Conservation (phyloP, 2,797 vertebrate genomes). For the Hypotaenidia philippensis region DNA sequence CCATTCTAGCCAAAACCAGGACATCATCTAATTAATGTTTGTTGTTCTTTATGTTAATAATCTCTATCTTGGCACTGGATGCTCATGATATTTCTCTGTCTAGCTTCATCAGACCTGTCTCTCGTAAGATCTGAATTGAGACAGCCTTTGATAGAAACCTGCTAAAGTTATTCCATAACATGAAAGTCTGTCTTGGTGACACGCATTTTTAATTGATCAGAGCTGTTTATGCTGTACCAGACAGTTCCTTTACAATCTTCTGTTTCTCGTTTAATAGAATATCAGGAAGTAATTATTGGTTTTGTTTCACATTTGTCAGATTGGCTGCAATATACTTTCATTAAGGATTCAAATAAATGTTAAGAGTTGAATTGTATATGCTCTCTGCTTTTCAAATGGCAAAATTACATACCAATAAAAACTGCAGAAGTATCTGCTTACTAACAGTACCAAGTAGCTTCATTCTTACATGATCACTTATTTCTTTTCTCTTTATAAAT, state of each 20-base stretch:
- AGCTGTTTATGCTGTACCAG: background rate
- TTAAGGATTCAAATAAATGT: background rate
- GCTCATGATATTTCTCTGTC: background rate
- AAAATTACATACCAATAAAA: background rate
- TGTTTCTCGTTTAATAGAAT: background rate
- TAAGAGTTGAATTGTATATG: background rate
- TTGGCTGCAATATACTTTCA: background rate
- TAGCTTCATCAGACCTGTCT: slow-evolving; percentile 9
- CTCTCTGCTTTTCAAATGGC: background rate
- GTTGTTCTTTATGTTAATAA: slow-evolving; percentile 4
- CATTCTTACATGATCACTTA: background rate
- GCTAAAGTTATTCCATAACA: background rate
- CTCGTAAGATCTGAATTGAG: slow-evolving; percentile 12
- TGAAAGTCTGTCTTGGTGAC: background rate
- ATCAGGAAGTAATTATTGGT: background rate
- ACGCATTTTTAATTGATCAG: slow-evolving; percentile 1
- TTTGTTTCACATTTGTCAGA: background rate
- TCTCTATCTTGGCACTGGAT: background rate
- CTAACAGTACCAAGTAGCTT: background rate
- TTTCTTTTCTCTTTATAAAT: background rate
- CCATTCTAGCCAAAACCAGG: no score
- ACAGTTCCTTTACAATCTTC: background rate
- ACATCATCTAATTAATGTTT: slow-evolving; percentile 11
- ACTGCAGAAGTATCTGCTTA: background rate
- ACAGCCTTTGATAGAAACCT: slow-evolving; percentile 37